Base-by-base conservation (phyloP, 2,797 vertebrate species). In the Danio aesculapii region DNA sequence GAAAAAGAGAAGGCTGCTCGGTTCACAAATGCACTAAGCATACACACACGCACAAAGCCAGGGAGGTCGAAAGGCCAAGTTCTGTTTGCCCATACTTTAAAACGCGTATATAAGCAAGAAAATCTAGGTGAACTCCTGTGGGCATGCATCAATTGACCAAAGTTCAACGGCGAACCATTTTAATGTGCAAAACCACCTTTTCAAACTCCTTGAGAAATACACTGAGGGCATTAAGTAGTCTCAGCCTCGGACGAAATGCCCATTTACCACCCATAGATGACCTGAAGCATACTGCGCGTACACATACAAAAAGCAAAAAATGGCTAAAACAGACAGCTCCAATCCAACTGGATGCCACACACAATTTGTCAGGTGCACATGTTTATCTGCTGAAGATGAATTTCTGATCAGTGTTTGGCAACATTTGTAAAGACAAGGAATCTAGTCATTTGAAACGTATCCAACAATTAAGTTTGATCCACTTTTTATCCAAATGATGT, bases 1-100 rank as follows among this genome's bases (percentile, higher is more conserved):
- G 75, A 30, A 30, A 81, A 81, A 68, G 61, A 90, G 85, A 91
- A 91, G 88, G 89, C 90, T 86, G 81, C 87, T 77, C 85, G 85
- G 84, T 78, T 87, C 82, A 86, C 49, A 63, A 76, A 67, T 63
- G 57, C 83, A 75, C 59, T 53, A 43, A 81, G 79, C 67, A 69
- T 79, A 82, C 88, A 81, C 79, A 77, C 84, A 76, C 74, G 77
- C 66, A 84, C 64, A 81, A 46, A 71, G 75, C 58, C 81, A 87
- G 66, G 75, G 78, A 69, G 87, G 86, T 89, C 79, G 79, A 88
- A 86, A 81, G 58, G 57, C 19, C 58, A 64, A 17, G n/a, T 53
- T 47, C 57, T 63, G 72, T 50, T 77, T 61, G 62, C 41, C 50
- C 47, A 83, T 43, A 74, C 75, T 66, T 50, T 68, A 61, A 61